These are phyloP conservation scores for Callospermophilus lateralis DNA, from an alignment of 2,113 vertebrate genomes.

Conservation along the genomic window DNA sequence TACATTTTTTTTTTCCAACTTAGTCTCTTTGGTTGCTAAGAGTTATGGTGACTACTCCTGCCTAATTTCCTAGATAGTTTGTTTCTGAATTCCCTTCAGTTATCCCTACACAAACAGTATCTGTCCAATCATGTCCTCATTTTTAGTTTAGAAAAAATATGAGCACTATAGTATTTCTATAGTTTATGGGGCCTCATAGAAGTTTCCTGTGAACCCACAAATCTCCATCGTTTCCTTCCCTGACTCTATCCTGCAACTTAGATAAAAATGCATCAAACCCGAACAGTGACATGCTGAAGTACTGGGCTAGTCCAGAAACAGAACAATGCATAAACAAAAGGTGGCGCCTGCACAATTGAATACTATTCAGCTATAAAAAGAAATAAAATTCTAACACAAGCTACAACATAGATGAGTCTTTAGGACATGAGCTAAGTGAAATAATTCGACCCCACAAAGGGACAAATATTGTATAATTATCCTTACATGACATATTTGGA, in stretches of 20 bases:
- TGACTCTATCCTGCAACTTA: not conserved
- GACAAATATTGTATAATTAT: not conserved
- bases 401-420: not conserved
- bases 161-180: not conserved
- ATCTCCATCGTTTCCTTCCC: not conserved
- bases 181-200: not conserved
- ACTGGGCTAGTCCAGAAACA: not conserved
- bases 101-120: not conserved
- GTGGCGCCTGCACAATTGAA: not conserved
- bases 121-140: not conserved
- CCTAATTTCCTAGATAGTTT: not conserved
- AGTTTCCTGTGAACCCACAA: not conserved
- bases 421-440: not conserved
- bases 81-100: constrained; percentile 6
- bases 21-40: not conserved
- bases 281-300: not conserved
- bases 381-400: not conserved
- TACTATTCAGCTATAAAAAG: not conserved
- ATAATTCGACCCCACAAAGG: not conserved
- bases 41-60: not conserved
- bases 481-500: not conserved
- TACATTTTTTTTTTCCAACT: not conserved
- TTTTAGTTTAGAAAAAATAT: constrained; percentile 52
- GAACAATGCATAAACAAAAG: not conserved
- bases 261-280: not conserved